A percentile compares a stretch with the other conserved stretches of the same genome.
Conservation (phyloP, 2,797 vertebrate species). For the Poecilia gillii region DNA sequence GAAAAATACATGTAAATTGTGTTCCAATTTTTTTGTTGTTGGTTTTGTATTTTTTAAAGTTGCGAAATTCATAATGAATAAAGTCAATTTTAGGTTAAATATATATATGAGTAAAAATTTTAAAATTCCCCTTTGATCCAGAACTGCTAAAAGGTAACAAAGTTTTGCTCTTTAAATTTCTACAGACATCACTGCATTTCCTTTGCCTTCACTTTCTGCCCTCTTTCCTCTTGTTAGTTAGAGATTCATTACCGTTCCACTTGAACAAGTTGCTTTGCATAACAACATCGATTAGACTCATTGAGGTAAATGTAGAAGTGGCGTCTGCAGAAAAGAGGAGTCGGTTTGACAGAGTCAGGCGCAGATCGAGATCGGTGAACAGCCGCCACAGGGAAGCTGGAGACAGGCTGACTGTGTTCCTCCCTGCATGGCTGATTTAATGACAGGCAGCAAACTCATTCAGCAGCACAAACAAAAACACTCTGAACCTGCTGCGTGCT, state of each 20-base stretch:
- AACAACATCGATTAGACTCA: slow-evolving; percentile 38
- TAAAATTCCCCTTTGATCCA: neutral
- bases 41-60: no score
- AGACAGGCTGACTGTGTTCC: slow-evolving; percentile 25
- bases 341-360: neutral
- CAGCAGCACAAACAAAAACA: slow-evolving; percentile 45
- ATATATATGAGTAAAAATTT: neutral
- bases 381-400: slow-evolving; percentile 3
- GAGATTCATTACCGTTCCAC: slow-evolving; percentile 24
- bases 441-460: slow-evolving; percentile 44
- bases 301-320: slow-evolving; percentile 18
- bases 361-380: neutral
- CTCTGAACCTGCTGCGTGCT: slow-evolving; percentile 7
- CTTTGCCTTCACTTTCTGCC: neutral
- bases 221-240: neutral
- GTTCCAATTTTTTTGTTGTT: no score
- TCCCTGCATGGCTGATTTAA: slow-evolving; percentile 46
- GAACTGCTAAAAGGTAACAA: neutral
- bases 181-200: slow-evolving; percentile 10
- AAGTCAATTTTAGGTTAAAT: neutral
- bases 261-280: slow-evolving; percentile 28
- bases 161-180: neutral
- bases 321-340: slow-evolving; percentile 13
- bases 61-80: neutral
- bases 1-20: neutral